Evolutionary conservation across 2,888 invertebrate genomes (phyloP).

Genomic region (Dysmachus trigonus): DNA sequence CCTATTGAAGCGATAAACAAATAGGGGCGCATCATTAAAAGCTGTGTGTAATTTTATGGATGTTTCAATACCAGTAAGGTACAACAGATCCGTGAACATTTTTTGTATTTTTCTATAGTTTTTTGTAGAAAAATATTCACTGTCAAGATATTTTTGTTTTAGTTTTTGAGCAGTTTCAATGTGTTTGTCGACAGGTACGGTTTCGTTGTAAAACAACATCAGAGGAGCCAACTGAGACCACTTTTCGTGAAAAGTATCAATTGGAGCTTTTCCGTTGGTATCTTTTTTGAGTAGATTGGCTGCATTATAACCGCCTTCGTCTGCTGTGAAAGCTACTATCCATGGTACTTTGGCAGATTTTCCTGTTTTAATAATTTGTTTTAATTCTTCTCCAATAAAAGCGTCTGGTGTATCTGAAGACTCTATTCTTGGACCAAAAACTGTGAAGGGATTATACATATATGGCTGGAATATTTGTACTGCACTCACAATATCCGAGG

Average conservation of each 20-base stretch:
- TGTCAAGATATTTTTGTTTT: constrained; percentile 68
- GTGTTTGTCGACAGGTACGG: constrained; percentile 56
- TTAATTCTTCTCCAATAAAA: constrained; percentile 74
- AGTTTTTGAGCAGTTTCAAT: constrained; percentile 66
- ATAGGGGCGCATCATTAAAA: constrained; percentile 69
- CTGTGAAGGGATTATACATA: constrained; percentile 74
- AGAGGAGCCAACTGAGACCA: constrained; percentile 72
- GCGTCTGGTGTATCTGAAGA: constrained; percentile 65
- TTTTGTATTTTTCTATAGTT: constrained; percentile 63
- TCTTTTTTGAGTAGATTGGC: constrained; percentile 61
- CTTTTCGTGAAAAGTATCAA: constrained; percentile 67
- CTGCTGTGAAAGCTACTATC: constrained; percentile 73
- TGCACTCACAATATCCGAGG: constrained; percentile 69
- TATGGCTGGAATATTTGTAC: constrained; percentile 61
- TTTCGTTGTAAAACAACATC: constrained; percentile 72
- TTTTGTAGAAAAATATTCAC: constrained; percentile 66
- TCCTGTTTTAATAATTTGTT: constrained; percentile 69
- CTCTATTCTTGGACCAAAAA: constrained; percentile 79
- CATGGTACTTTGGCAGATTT: constrained; percentile 74
- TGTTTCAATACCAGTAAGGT: constrained; percentile 69
- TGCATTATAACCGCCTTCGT: constrained; percentile 80
- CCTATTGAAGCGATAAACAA: constrained; percentile 73
- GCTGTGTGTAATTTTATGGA: constrained; percentile 68
- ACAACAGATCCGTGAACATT: constrained; percentile 74
- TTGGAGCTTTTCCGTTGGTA: constrained; percentile 57